Evolutionary conservation across 64 coral and sea anemone genomes (phyloP), one percentile per base, ranked within the genome.

Genomic region (Porites lutea): DNA sequence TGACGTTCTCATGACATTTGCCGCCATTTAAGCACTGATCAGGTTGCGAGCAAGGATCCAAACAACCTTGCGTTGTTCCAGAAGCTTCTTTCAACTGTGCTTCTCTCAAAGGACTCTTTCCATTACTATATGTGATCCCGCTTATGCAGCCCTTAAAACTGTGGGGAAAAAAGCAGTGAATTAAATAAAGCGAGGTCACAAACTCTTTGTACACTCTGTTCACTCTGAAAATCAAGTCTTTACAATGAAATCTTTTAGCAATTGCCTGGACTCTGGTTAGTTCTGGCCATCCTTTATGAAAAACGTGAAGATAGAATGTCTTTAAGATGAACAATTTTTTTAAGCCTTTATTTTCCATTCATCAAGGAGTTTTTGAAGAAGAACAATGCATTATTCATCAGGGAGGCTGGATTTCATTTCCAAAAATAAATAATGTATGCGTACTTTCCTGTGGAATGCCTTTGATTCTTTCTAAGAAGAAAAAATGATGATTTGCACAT

Each of bases 1-100:
- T 88, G 73, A 94, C 90, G 75, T 78, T 91, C 44, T 94, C 53
- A 44, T 78, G 92, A 67, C 95, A 97, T 61, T 83, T 65, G 14
- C 78, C 83, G 19, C 86, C 78, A 55, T 97, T 89, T 55, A 94
- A 77, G 48, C 95, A 97, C 65, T 97, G 90, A 14, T 87, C 87
- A 50, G 62, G 55, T 68, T 69, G 63, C 12, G 73, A 83, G 62
- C 85, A 87, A 68, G 82, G 91, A 19, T 81, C 72, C 62, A 75
- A 48, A 45, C 91, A 93, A 13, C 58, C 82, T 48, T 14, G 60
- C 15, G 47, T 67, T 58, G 91, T 93, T 4, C 91, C 91, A 18
- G 82, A 87, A 18, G 91, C 79, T 21, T 93, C 78, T 4, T 78
- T 47, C 3, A 93, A 45, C 2, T 14, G 18, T 9, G 91, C 91